A percentile compares a stretch with the other conserved stretches of the same genome.
Evolutionary conservation across 2,797 vertebrate species (phyloP).

Genomic region (Danio jaintianensis): DNA sequence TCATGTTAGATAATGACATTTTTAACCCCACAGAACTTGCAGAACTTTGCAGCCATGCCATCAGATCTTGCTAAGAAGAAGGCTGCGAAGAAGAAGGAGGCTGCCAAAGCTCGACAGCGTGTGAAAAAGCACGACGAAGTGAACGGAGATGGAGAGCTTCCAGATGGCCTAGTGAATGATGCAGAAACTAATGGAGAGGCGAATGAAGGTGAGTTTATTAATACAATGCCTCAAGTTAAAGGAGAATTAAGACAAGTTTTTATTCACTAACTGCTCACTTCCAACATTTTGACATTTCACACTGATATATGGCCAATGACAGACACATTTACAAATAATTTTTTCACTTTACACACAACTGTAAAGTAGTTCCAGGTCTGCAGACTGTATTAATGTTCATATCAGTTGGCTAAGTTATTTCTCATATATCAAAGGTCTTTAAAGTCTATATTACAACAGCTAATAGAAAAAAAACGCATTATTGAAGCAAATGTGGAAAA

Average conservation of each 20-base stretch:
- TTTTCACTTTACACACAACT: neutral
- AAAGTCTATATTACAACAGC: too few species aligned
- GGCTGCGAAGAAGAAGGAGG: conserved; percentile 97
- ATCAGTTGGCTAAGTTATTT: neutral
- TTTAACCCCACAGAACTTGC: neutral
- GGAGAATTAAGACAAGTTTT: neutral
- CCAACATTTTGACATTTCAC: neutral
- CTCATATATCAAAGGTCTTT: too few species aligned
- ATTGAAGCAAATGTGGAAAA: too few species aligned
- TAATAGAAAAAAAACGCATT: too few species aligned
- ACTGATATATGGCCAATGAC: neutral
- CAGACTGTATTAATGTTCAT: neutral
- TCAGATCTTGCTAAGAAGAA: conserved; percentile 97
- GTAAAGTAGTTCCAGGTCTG: neutral
- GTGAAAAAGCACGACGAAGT: conserved; percentile 82
- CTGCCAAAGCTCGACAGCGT: conserved; percentile 89
- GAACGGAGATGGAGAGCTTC: conserved; percentile 76
- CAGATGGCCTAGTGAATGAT: conserved; percentile 70
- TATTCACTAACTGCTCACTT: neutral
- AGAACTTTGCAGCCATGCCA: conserved; percentile 77
- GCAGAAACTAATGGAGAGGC: conserved; percentile 55
- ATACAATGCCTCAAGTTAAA: neutral
- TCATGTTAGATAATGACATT: neutral
- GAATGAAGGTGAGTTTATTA: conserved; percentile 39
- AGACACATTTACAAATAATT: neutral